Conservation (phyloP, 2,113 vertebrate species). For the Aramus guarauna region DNA sequence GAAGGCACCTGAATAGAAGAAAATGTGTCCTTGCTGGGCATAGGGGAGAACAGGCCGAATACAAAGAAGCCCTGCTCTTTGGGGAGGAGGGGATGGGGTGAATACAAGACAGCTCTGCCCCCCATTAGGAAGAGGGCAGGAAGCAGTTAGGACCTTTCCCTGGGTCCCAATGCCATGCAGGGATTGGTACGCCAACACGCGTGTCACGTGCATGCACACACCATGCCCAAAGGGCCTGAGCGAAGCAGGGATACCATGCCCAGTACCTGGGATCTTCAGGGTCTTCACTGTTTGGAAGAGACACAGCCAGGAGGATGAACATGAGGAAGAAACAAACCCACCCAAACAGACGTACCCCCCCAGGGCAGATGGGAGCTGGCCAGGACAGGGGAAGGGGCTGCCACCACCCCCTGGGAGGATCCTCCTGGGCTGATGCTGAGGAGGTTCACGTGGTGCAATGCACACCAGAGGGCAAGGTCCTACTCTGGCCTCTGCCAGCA, state of each 20-base stretch:
- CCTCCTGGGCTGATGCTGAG: not conserved
- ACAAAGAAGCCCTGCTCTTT: not conserved
- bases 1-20: not conserved
- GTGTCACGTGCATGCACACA: not conserved
- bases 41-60: rapidly evolving
- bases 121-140: not conserved
- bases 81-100: not conserved
- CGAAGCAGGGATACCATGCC: not conserved
- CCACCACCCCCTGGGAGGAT: not conserved
- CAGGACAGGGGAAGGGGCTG: not conserved
- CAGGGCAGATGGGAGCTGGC: not conserved
- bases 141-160: not conserved
- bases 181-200: not conserved
- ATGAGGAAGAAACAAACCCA: not conserved
- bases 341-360: rapidly evolving
- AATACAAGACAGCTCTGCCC: not conserved
- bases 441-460: not conserved
- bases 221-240: not conserved
- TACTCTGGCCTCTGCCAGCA: too few relatives aligned
- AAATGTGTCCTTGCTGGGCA: not conserved
- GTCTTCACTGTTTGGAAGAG: constrained; percentile 20
- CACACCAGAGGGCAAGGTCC: not conserved
- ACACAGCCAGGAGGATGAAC: not conserved
- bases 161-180: not conserved
- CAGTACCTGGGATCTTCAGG: constrained; percentile 6